Base-by-base conservation (phyloP, 2,113 vertebrate species). In the Arenaria interpres region DNA sequence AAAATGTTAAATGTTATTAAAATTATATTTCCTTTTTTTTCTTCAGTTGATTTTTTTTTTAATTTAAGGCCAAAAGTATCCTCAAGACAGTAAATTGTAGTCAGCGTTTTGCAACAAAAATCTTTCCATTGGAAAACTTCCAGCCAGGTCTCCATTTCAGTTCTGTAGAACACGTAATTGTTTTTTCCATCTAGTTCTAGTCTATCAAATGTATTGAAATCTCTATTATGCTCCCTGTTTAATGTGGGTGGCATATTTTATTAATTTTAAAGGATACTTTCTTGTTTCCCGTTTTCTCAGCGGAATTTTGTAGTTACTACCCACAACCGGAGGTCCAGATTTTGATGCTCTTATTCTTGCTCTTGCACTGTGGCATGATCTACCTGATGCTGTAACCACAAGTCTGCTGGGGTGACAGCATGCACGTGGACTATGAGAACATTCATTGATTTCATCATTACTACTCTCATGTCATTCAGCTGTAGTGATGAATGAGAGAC, bases 121-220 rank as follows among this genome's bases (percentile, higher is more conserved):
- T 46, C 72, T 96, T 96, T 93, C 85, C 43, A 60, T 12, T 94
- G 95, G 86, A 95, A 43, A 43, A 60, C 32, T 85, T 94, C 85
- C 91, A 96, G 39, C 4, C 57, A 85, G 27, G 62, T 93, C 81
- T 93, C 77, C 27, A 88, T 93, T 96, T 93, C 74, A 91, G 24
- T 46, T 93, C 48, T 88, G 43, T 53, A 48, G 33, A 94, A 79
- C 39, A 72, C 23, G 37, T 17, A 68, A 79, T 66, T 95, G 60
- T 53, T 91, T 95, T 96, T 94, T 85, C 93, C 56, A 89, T 76
- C 62, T 93, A 78, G 8, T 59, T 85, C 71, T 48, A 64, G 39
- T 68, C 77, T 73, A 60, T 78, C 50, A 75, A 30, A 56, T 89
- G 12, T 25, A 30, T 93, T 64, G 39, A 64, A 59, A 69, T 43